Conservation (phyloP, 2,113 vertebrate species). For the Gopherus flavomarginatus region DNA sequence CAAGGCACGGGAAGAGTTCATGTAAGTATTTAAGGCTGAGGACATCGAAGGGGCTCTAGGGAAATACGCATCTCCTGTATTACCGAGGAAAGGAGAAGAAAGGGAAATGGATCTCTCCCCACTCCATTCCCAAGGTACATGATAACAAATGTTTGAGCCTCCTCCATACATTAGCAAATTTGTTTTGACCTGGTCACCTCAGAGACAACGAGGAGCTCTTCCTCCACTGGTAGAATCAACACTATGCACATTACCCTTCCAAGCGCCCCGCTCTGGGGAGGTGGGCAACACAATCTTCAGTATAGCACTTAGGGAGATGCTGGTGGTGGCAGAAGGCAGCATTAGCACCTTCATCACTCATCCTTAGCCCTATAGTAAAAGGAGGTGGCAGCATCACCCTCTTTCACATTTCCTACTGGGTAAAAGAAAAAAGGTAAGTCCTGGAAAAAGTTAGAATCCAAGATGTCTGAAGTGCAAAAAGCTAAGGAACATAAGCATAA, state of each 20-base stretch:
- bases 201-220: background rate
- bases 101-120: background rate
- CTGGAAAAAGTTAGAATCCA: background rate
- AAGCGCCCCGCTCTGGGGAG: background rate
- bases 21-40: background rate
- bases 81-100: background rate
- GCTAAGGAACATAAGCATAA: background rate
- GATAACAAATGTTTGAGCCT: background rate
- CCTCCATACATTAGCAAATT: background rate
- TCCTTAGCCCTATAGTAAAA: background rate
- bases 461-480: background rate
- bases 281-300: background rate
- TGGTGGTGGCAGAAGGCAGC: background rate
- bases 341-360: background rate
- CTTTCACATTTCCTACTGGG: background rate
- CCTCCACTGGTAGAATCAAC: background rate
- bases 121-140: background rate
- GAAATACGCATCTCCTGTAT: background rate
- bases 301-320: background rate
- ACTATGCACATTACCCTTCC: rapidly evolving
- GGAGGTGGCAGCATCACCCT: background rate
- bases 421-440: background rate
- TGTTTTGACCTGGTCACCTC: background rate
- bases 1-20: too few species aligned
- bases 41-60: background rate